Conservation (phyloP, 30 jellyfish, hydroid and myxozoan genomes). For the Pelagia noctiluca region DNA sequence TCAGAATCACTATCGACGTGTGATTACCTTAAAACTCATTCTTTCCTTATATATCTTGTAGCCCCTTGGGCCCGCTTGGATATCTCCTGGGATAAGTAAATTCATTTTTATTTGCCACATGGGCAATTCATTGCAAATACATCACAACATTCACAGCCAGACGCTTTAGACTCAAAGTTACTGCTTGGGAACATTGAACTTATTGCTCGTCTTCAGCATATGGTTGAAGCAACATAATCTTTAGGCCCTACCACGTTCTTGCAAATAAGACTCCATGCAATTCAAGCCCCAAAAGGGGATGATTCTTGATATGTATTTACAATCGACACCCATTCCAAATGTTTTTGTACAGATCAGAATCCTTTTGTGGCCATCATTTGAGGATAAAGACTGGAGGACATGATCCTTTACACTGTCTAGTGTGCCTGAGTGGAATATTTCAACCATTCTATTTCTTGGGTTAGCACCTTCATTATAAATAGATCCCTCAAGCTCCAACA, state of each 20-base stretch:
- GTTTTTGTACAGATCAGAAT: constrained; percentile 4
- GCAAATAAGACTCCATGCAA: not conserved
- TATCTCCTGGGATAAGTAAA: too few relatives aligned
- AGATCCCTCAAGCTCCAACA: not conserved
- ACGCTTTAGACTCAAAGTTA: not conserved
- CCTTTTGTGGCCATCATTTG: constrained; percentile 15
- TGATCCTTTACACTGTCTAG: constrained; percentile 23
- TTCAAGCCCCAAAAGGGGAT: not conserved
- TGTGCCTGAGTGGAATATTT: not conserved
- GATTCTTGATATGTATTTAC: not conserved
- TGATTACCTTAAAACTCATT: too few relatives aligned
- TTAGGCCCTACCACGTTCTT: not conserved
- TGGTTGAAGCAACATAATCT: constrained; percentile 3
- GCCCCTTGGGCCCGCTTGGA: too few relatives aligned
- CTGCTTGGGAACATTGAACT: constrained; percentile 8
- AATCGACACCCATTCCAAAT: not conserved
- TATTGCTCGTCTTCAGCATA: constrained; percentile 15
- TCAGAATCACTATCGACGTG: too few relatives aligned
- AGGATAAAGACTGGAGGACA: not conserved
- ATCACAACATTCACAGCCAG: constrained; percentile 34
- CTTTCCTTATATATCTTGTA: too few relatives aligned
- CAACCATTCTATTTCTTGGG: constrained; percentile 12
- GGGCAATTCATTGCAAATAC: constrained; percentile 13
- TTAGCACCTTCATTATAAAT: constrained; percentile 1
- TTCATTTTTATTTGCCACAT: not conserved